phyloP scores from a whole-genome alignment of 2,797 vertebrate species.

The Sebastes hubbsi region DNA sequence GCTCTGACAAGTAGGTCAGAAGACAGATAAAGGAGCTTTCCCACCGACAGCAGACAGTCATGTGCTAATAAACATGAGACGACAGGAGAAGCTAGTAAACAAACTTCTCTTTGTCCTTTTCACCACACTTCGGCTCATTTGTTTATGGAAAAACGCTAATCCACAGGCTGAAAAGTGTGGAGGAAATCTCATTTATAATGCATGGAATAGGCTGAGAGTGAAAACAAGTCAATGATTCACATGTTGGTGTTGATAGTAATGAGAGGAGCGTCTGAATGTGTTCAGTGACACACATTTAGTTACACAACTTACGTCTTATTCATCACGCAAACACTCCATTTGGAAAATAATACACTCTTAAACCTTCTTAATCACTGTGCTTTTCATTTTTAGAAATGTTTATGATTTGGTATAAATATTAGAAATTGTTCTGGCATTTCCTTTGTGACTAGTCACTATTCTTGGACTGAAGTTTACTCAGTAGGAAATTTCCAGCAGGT shows the following conservation, averaged over 20 bases:
- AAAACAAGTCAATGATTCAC: conserved; percentile 42
- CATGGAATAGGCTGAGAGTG: neutral
- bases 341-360: neutral
- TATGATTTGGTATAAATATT: conserved; percentile 15
- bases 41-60: neutral
- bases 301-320: neutral
- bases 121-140: neutral
- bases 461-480: neutral
- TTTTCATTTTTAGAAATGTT: conserved; percentile 5
- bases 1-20: conserved; percentile 12
- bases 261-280: neutral
- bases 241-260: conserved; percentile 17
- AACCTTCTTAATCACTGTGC: neutral
- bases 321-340: neutral
- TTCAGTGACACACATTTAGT: neutral
- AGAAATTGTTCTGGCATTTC: neutral
- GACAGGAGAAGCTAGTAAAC: neutral
- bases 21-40: neutral
- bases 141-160: neutral
- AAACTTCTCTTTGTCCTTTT: neutral
- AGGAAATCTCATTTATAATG: conserved; percentile 19
- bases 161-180: neutral
- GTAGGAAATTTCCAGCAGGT: conserved; percentile 2
- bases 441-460: neutral
- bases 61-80: neutral